Evolutionary conservation across 2,888 invertebrate species (phyloP).

Genomic region (Schizaphis graminum): DNA sequence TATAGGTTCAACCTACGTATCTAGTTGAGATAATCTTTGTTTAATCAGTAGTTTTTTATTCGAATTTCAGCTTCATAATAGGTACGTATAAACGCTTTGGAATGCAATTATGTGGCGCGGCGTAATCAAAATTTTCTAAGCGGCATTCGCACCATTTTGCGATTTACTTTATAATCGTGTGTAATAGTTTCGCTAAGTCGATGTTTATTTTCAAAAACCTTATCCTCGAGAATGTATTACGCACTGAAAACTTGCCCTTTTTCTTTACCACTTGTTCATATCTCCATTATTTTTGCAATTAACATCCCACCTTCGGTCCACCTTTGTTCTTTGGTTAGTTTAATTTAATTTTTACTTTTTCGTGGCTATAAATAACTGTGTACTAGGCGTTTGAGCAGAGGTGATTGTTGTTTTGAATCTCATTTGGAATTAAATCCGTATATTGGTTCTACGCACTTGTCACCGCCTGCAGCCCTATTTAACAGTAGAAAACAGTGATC

Average conservation of each 20-base stretch:
- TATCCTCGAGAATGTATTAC: neutral
- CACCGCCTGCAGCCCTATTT: neutral
- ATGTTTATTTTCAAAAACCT: neutral
- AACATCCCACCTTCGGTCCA: neutral
- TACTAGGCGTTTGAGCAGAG: neutral
- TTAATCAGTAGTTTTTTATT: slow-evolving; percentile 27
- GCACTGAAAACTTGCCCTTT: neutral
- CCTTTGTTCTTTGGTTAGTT: neutral
- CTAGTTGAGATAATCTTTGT: slow-evolving; percentile 27
- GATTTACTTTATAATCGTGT: neutral
- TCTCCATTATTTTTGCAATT: neutral
- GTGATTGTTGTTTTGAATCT: neutral
- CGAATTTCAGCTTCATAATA: neutral
- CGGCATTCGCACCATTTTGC: neutral
- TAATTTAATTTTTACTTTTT: slow-evolving; percentile 36
- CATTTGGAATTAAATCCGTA: neutral
- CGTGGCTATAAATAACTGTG: neutral
- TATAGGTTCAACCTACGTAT: neutral
- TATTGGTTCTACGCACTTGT: neutral
- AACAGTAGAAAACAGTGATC: neutral
- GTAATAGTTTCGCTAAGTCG: neutral
- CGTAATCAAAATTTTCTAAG: neutral
- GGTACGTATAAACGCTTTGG: neutral
- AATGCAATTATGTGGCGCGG: neutral
- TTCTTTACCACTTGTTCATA: neutral